These are phyloP conservation scores for Bubo scandiacus DNA, from an alignment of 2,113 vertebrate species.

Conservation along the genomic window DNA sequence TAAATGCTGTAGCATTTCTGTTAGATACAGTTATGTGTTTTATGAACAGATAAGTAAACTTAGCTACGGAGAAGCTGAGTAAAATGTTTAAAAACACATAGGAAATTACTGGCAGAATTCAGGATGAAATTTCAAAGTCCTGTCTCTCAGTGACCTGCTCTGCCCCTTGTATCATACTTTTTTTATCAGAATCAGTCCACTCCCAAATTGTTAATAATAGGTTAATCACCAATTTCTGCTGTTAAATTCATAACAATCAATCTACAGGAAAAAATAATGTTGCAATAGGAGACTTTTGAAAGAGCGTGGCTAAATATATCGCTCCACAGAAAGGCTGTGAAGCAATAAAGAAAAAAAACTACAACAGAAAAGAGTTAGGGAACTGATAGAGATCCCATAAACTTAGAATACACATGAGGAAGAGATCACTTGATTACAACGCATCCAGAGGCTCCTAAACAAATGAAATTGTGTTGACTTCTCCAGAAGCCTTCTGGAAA, in stretches of 20 bases:
- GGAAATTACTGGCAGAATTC: background rate
- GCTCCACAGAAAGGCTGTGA: background rate
- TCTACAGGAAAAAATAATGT: background rate
- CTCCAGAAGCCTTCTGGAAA: background rate
- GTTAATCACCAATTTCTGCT: background rate
- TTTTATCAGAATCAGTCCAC: background rate
- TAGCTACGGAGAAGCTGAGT: background rate
- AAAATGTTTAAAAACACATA: background rate
- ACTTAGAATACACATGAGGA: background rate
- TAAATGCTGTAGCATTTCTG: background rate
- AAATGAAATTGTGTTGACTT: background rate
- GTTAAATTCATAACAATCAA: background rate
- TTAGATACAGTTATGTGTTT: background rate
- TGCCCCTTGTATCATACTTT: background rate
- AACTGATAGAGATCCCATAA: background rate
- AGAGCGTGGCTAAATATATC: background rate
- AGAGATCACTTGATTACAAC: background rate
- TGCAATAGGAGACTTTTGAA: background rate
- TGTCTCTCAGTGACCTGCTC: background rate
- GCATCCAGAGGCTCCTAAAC: background rate
- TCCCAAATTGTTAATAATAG: background rate
- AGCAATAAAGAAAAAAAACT: background rate
- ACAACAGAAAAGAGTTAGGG: background rate
- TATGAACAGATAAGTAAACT: background rate
- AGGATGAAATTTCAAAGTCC: background rate